Percentiles rank a stretch among this genome's conserved stretches.
Evolutionary conservation across 2,797 vertebrate genomes (phyloP).

Genomic region (Gobio occitaniae): DNA sequence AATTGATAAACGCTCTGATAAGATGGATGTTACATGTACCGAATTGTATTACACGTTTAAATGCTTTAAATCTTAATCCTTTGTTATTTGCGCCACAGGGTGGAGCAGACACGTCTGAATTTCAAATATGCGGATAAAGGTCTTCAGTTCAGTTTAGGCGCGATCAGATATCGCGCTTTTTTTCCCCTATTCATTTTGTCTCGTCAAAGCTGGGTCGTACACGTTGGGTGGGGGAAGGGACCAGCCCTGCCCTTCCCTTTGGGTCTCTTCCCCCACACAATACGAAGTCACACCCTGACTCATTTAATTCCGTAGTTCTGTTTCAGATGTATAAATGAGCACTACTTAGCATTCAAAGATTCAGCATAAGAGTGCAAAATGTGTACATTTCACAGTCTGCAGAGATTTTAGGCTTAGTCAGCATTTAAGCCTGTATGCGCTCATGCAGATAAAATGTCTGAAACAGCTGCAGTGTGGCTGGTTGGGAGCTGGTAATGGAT

Average conservation of each 20-base stretch:
- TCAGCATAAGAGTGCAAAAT: neutral
- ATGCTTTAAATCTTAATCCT: neutral
- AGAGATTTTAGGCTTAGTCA: neutral
- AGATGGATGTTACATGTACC: neutral
- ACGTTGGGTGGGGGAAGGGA: conserved; percentile 48
- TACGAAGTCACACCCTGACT: neutral
- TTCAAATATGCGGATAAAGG: neutral
- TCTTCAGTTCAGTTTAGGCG: neutral
- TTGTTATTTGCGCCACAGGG: conserved; percentile 15
- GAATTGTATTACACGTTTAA: neutral
- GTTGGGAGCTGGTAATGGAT: neutral
- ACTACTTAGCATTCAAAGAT: neutral
- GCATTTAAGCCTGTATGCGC: neutral
- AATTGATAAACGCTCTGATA: neutral
- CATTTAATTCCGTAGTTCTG: neutral
- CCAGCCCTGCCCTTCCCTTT: conserved; percentile 1
- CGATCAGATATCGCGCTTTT: neutral
- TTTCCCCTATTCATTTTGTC: neutral
- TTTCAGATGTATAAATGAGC: neutral
- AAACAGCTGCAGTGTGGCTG: conserved; percentile 5
- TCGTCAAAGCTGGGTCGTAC: conserved; percentile 33
- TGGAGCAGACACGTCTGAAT: neutral
- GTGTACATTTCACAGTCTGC: neutral
- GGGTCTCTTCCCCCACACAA: neutral
- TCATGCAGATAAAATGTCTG: neutral